phyloP scores from a whole-genome alignment of 1,140 invertebrate species.

The Zaprionus kolodkinae region DNA sequence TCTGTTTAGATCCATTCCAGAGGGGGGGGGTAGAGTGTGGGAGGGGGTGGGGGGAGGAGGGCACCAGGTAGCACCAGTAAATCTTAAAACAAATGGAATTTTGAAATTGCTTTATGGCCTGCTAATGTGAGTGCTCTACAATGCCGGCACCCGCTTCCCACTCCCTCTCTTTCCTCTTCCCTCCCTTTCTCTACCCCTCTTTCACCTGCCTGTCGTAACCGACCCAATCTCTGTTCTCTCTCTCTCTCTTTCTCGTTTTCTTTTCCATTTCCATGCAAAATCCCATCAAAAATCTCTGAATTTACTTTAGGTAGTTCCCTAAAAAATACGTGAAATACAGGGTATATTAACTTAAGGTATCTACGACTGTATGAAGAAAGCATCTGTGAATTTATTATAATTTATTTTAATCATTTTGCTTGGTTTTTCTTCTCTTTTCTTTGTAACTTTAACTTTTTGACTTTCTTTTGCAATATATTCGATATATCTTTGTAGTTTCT shows the following conservation, averaged over 20 bases:
- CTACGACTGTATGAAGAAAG: too few species aligned
- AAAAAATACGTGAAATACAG: neutral
- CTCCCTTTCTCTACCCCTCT: too few species aligned
- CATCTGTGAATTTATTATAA: too few species aligned
- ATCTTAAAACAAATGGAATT: slow-evolving; percentile 63
- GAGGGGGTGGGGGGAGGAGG: too few species aligned
- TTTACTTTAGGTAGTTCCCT: neutral
- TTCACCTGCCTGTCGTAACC: neutral
- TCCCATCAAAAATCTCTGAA: neutral
- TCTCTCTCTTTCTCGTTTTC: neutral
- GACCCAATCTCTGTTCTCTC: neutral
- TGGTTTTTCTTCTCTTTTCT: too few species aligned
- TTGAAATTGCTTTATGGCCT: slow-evolving; percentile 42
- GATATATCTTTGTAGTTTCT: too few species aligned
- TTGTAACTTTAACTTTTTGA: too few species aligned
- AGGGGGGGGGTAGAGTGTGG: too few species aligned
- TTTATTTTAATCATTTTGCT: too few species aligned
- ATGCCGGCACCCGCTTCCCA: neutral
- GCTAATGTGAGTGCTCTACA: slow-evolving; percentile 21
- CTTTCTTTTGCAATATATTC: too few species aligned
- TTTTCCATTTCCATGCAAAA: neutral
- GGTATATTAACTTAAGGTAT: neutral
- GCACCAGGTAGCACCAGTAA: slow-evolving; percentile 36
- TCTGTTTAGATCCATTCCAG: slow-evolving; percentile 28
- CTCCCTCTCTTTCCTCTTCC: neutral